Base-by-base conservation (phyloP, 37 sponge, comb jelly and placozoan species). In the Corticium candelabrum region DNA sequence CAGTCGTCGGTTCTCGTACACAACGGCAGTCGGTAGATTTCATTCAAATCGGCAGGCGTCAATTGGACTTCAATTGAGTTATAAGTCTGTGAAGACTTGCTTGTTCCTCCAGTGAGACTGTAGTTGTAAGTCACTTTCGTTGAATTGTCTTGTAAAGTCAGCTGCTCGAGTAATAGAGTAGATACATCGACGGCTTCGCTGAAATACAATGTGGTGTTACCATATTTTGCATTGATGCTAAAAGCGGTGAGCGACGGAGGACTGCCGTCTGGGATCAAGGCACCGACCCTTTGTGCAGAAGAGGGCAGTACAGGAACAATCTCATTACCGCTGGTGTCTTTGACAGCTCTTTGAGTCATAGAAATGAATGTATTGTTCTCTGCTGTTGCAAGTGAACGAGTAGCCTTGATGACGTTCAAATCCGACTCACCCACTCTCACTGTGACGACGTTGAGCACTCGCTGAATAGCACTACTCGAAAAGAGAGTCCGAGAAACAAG, bases 341-440 rank as follows among this genome's bases (percentile, higher is more conserved):
- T 70, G 73, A 70, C 73, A 32, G 89, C 84, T 38, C 57, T 41
- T 35, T 70, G 70, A 29, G 76, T 39, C 5, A 91, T 67, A 0
- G 40, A 7, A 37, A 91, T 31, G 68, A 80, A 79, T n/a, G 89
- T 91, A 43, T 80, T 91, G 72, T 84, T 88, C 62, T 27, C 15
- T 27, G 62, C 62, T 27, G 62, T 27, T 11, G 89, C 89, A 35
- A 91, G 57, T 29, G 80, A 7, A 38, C 67, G 39, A 32, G 85
- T 50, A 5, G 84, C 84, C 37, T 91, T 88, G 67, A 91, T 78
- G 33, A 86, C 86, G 78, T 88, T 88, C 1, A 91, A 81, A 84
- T 91, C 92, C 56, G 69, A 74, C 0, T 31, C 74, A 32, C 27
- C 75, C 36, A 91, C 40, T 35, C 2, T 40, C 3, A 91, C 40